These are phyloP conservation scores for Parochlus steinenii DNA, from an alignment of 2,888 invertebrate genomes.

Conservation along the genomic window DNA sequence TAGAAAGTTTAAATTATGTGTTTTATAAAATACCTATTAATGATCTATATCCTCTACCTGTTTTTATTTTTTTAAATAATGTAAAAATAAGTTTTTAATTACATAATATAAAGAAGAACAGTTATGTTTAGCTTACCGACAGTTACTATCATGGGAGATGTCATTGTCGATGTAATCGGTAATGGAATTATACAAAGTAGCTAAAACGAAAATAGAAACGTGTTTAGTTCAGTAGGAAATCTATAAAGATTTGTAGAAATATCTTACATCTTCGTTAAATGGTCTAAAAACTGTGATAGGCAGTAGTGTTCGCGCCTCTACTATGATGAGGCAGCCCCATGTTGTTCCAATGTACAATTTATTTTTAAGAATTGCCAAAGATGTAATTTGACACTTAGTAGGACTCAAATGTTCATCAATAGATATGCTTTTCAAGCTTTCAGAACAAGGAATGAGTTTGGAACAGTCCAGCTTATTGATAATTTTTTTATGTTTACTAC, in stretches of 20 bases:
- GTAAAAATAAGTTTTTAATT: no score
- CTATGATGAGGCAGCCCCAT: conserved; percentile 83
- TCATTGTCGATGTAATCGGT: conserved; percentile 27
- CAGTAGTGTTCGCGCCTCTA: conserved; percentile 59
- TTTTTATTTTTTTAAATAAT: no score
- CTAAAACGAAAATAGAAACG: conserved; percentile 8
- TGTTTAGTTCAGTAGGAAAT: not conserved
- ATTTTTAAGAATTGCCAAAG: conserved; percentile 44
- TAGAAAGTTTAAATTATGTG: no score
- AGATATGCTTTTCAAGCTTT: conserved; percentile 77
- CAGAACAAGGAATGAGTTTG: conserved; percentile 80
- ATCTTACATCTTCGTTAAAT: conserved; percentile 63
- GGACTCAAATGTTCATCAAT: conserved; percentile 73
- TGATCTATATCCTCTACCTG: no score
- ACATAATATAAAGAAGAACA: no score
- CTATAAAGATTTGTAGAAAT: not conserved
- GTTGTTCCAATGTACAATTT: conserved; percentile 84
- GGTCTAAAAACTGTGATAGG: conserved; percentile 88
- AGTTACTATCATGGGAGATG: conserved; percentile 46
- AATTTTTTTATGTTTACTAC: conserved; percentile 45
- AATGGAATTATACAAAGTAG: conserved; percentile 17
- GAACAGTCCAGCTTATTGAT: conserved; percentile 76
- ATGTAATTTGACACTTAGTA: conserved; percentile 48
- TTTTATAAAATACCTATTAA: no score
- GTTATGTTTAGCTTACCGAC: conserved; percentile 72